Base-by-base conservation (phyloP, 2,797 vertebrate species). In the Danio jaintianensis region DNA sequence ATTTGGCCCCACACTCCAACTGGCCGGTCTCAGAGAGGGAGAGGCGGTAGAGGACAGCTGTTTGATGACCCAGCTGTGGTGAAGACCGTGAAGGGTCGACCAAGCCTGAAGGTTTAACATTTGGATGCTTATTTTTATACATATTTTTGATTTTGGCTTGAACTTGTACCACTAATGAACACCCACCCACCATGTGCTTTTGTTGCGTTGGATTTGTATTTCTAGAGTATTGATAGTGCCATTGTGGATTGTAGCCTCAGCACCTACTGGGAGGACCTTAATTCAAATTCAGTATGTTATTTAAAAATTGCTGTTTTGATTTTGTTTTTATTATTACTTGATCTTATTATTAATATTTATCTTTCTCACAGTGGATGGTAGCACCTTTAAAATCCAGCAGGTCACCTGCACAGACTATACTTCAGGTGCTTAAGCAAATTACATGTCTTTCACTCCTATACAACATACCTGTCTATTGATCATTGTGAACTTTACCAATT, bases 21-120 rank as follows among this genome's bases (percentile, higher is more conserved):
- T 1, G 80, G 72, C 50, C 88, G 88, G n/a, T 73, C 40, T 43
- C 66, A 64, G 40, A 77, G 42, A 75, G 88, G 85, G 29, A 83
- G 85, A 22, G 77, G 74, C 6, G 69, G 82, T 40, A 83, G 89
- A 74, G 90, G 86, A 0, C 90, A 91, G 52, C 89, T 94, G 85
- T 94, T 95, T 85, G 93, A 95, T 53, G 96, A 97, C 86, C 96
- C 96, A 0, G 95, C 96, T 0, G 95, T 97, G 86, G 93, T 98
- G 87, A 94, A 89, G 82, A 95, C 90, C 0, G 92, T 97, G 58
- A 93, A 94, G 81, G 93, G 94, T 22, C 90, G 92, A 7, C 93
- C 91, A 8, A 94, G 92, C 0, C 70, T 93, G 18, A 96, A 96
- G 96, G 96, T 96, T 89, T 47, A 47, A 47, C 7, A 47, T 47